Base-by-base conservation (phyloP, 2,888 invertebrate species). In the Lomographa bimaculata region DNA sequence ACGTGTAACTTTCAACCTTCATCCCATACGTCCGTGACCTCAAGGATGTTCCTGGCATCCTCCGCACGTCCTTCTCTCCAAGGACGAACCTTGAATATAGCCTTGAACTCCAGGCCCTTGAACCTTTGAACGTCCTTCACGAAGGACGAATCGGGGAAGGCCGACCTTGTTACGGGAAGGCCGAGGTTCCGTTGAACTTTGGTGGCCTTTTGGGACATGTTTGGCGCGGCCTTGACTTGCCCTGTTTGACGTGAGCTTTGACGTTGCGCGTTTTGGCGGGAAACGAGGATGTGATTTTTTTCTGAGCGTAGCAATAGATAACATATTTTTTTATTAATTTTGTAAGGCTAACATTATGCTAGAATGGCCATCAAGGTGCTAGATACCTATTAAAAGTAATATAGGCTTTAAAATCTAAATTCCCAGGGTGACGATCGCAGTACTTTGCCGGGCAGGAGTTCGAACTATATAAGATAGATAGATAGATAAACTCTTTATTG, bases 111-210 rank as follows among this genome's bases (percentile, higher is more conserved):
- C 10, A 1, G 8, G n/a, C 16, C 29, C 41, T 20, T 32, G 36
- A 35, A 32, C 36, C 7, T 19, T 8, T 28, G 26, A 30, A 30
- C 41, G 35, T 21, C 42, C 42, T 37, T 27, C 5, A 7, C 7
- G 24, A 19, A 41, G 35, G 35, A 24, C 36, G 34, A 7, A 19
- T 29, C 1, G 7, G 5, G 7, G 16, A 23, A 32, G 35, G 26
- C 16, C 8, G 23, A 32, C 34, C 34, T 34, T 18, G 25, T 10
- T 9, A 5, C 24, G 4, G 25, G 33, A 24, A 34, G 18, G 25
- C 3, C 33, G 5, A 7, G 25, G 42, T 32, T 29, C 26, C 1
- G 4, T 14, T 43, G 36, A 36, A 36, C 35, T 36, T 9, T 10
- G 7, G 3, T 18, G 36, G 12, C 32, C 42, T 36, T 29, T 24